phyloP scores from a whole-genome alignment of 64 coral and sea anemone species.

The Actinia equina region DNA sequence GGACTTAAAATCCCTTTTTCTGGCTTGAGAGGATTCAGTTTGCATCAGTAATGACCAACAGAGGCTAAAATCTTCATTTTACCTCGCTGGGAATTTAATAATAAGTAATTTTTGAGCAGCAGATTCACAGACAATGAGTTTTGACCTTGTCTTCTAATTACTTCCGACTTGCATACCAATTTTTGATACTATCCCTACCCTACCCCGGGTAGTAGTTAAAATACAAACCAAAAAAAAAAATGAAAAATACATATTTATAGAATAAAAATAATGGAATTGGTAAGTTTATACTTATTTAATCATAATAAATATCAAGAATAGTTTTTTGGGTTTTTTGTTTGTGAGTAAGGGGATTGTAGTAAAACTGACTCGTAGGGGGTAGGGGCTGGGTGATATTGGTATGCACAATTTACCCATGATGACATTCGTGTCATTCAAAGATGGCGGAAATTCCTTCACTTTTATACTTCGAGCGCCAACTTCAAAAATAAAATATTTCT shows the following conservation, averaged over 20 bases:
- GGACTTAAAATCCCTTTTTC: neutral
- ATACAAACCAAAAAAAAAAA: neutral
- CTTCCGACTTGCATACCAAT: slow-evolving; percentile 24
- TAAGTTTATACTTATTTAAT: neutral
- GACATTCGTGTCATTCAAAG: neutral
- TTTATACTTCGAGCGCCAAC: neutral
- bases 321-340: neutral
- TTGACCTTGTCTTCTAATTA: neutral
- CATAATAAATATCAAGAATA: neutral
- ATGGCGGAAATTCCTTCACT: slow-evolving; percentile 6
- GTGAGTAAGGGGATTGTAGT: neutral
- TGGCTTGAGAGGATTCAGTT: neutral
- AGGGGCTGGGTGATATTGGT: neutral
- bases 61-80: neutral
- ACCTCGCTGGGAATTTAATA: neutral
- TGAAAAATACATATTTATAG: neutral
- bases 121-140: neutral
- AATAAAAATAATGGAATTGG: neutral
- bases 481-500: neutral
- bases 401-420: neutral
- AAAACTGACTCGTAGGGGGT: neutral
- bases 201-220: neutral
- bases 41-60: neutral
- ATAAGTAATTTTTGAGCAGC: neutral
- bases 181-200: neutral